Evolutionary conservation across 2,888 invertebrate species (phyloP).

Genomic region (Platycheirus rosarum): DNA sequence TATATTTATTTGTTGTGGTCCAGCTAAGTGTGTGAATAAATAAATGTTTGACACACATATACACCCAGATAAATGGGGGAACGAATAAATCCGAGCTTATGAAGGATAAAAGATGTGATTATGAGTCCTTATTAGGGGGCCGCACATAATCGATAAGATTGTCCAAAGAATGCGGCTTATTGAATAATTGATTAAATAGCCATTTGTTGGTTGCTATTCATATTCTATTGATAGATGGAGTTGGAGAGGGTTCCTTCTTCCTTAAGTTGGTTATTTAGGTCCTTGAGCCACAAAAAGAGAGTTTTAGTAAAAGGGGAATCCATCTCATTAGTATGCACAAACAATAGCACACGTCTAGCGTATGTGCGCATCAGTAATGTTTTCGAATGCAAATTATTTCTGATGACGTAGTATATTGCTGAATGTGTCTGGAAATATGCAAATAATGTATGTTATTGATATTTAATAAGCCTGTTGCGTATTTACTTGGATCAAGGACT

Average conservation of each 20-base stretch:
- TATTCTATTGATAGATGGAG: constrained; percentile 15
- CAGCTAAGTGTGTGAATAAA: constrained; percentile 63
- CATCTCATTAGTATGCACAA: constrained; percentile 57
- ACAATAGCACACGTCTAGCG: constrained; percentile 65
- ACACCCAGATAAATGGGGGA: constrained; percentile 21
- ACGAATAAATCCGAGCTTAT: constrained; percentile 61
- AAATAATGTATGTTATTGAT: constrained; percentile 63
- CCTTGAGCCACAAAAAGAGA: not conserved
- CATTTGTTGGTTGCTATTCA: constrained; percentile 39
- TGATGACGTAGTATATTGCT: too few relatives aligned
- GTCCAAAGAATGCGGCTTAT: constrained; percentile 59
- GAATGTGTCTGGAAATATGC: constrained; percentile 56
- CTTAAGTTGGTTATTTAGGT: constrained; percentile 51
- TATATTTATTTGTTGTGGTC: constrained; percentile 43
- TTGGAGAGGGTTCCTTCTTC: constrained; percentile 42
- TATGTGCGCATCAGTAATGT: constrained; percentile 62
- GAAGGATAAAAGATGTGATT: constrained; percentile 70
- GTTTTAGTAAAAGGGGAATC: constrained; percentile 16
- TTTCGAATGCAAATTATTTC: too few relatives aligned
- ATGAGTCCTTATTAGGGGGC: constrained; percentile 70
- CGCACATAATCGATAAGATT: constrained; percentile 60
- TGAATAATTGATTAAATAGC: constrained; percentile 74
- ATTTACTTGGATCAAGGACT: constrained; percentile 9
- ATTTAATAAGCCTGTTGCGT: constrained; percentile 57
- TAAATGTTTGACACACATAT: constrained; percentile 29